Evolutionary conservation across 2,888 invertebrate genomes (phyloP), one percentile per base, ranked within the genome.

Genomic region (Agriopis leucophaearia): DNA sequence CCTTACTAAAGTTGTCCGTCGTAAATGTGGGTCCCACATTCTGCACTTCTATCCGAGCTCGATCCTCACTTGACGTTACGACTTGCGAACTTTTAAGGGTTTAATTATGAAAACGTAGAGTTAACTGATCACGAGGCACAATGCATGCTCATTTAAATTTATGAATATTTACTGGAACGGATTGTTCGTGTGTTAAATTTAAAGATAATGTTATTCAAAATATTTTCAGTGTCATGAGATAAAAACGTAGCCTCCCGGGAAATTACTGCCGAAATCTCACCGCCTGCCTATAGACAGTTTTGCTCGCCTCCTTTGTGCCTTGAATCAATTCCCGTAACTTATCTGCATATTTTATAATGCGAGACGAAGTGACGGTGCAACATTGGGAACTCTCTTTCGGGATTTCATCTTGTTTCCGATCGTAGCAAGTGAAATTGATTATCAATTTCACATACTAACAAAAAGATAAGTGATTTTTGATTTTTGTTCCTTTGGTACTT

Each of bases 281-380:
- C 84, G 81, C 85, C 83, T 81, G 86, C 82, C 87, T 87, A 89
- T 88, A 92, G 90, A 89, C 91, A 88, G 90, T 79, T 86, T 66
- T 80, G 81, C 77, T 81, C 79, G 83, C 82, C 84, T 87, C 91
- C 89, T 92, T 91, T 92, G 92, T 91, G 91, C 88, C 86, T 85
- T 81, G 90, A 92, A 93, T 93, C 92, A 92, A 93, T 93, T 92
- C 92, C 92, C 91, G 88, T 90, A 89, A 91, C 92, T 89, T 91
- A 91, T 92, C 88, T 93, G 89, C 92, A 93, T 92, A 92, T 92
- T 92, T 92, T 91, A 93, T 91, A 91, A 90, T 83, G 86, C 86
- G 88, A 90, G 86, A 83, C 87, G 88, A 85, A 88, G 88, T 87
- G 88, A 87, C 85, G 87, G 77, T 86, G 85, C 87, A 87, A 80